Conservation (phyloP, 1,140 invertebrate species). For the Forficula auricularia region DNA sequence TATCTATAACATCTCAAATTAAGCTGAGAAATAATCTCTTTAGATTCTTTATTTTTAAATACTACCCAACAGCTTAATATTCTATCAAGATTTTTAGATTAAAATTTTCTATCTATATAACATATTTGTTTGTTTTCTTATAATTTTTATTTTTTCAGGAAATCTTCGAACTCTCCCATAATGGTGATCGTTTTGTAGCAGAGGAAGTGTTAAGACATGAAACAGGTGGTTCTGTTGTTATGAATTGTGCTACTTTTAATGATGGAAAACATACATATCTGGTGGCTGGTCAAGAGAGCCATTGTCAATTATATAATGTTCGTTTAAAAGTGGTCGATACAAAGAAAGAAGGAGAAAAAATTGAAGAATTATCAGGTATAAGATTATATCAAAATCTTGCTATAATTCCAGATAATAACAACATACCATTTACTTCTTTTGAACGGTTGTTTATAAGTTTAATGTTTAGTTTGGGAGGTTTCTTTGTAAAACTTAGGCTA, state of each 20-base stretch:
- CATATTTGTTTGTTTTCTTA: not conserved
- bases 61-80: no score
- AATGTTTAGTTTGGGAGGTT: no score
- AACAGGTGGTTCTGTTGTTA: conserved; percentile 73
- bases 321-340: conserved; percentile 41
- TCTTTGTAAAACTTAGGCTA: no score
- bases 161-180: conserved; percentile 75
- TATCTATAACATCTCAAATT: no score
- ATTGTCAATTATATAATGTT: conserved; percentile 75
- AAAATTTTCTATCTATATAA: no score
- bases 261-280: conserved; percentile 53
- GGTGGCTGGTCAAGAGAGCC: conserved; percentile 79
- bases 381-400: not conserved
- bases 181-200: conserved; percentile 59
- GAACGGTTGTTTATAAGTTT: no score
- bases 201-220: conserved; percentile 75
- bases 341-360: conserved; percentile 3
- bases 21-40: no score
- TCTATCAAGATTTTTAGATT: no score
- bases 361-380: conserved; percentile 16
- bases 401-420: no score
- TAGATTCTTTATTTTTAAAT: no score
- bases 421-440: no score
- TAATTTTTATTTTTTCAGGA: conserved; percentile 40
- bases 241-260: conserved; percentile 64